These are phyloP conservation scores for Trachelus stipa DNA, from an alignment of 2,888 invertebrate species.

Conservation along the genomic window DNA sequence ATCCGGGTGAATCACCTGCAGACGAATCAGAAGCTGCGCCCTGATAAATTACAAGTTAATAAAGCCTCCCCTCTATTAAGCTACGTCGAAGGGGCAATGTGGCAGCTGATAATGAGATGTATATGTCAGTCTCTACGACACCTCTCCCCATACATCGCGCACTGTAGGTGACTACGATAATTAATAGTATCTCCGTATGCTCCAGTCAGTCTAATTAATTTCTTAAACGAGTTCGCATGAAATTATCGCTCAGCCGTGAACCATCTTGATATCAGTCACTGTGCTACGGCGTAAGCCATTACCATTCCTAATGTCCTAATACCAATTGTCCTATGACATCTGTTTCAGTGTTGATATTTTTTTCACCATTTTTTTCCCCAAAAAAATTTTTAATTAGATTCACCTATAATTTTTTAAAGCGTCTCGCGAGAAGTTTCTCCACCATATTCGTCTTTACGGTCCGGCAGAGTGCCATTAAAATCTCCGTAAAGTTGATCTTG, in stretches of 20 bases:
- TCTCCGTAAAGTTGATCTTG: conserved; percentile 55
- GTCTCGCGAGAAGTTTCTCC: not conserved
- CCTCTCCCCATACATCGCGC: conserved; percentile 1
- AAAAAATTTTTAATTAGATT: not conserved
- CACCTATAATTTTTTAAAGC: not conserved
- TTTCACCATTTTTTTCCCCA: not conserved
- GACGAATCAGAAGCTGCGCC: conserved; percentile 1
- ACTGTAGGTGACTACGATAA: conserved; percentile 22
- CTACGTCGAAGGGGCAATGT: conserved; percentile 19
- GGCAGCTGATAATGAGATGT: conserved; percentile 30
- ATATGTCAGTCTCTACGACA: conserved; percentile 26
- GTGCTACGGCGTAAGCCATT: not conserved
- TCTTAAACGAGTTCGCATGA: conserved; percentile 24
- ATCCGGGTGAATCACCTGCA: conserved; percentile 5
- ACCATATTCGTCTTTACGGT: conserved; percentile 22
- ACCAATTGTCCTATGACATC: not conserved
- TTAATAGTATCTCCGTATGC: conserved; percentile 20
- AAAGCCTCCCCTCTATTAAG: conserved; percentile 22
- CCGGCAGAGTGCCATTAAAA: conserved; percentile 49
- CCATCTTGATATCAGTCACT: not conserved
- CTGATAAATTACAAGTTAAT: conserved; percentile 26
- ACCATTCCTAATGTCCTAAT: not conserved
- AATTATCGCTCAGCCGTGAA: conserved; percentile 5
- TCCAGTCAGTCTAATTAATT: conserved; percentile 30
- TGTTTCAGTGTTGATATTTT: not conserved